These are phyloP conservation scores for Pasiphila rectangulata DNA, from an alignment of 2,888 invertebrate genomes.

Conservation along the genomic window DNA sequence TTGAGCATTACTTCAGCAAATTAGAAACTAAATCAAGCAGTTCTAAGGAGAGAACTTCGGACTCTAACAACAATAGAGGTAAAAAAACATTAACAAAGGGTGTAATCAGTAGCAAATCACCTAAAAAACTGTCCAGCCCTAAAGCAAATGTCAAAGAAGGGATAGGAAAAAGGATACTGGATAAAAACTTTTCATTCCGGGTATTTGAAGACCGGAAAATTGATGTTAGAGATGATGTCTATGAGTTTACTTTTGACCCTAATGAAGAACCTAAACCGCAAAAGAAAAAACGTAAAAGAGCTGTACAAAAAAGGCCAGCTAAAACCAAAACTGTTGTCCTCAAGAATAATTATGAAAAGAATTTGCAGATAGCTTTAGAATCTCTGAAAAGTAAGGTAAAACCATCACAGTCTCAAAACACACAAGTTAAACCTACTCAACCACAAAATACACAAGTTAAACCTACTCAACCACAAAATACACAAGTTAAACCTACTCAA, in stretches of 20 bases:
- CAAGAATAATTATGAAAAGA: conserved; percentile 63
- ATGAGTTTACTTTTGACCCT: conserved; percentile 75
- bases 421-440: background rate
- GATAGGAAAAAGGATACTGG: conserved; percentile 32
- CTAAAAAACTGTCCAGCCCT: conserved; percentile 24
- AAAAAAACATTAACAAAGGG: conserved; percentile 16
- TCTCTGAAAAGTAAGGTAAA: conserved; percentile 51
- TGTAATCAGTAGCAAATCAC: conserved; percentile 18
- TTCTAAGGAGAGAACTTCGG: conserved; percentile 39
- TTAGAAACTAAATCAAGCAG: conserved; percentile 11
- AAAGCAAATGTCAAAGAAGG: conserved; percentile 20
- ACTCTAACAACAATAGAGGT: conserved; percentile 54
- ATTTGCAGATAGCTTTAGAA: conserved; percentile 59
- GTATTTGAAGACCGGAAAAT: conserved; percentile 53
- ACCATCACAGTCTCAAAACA: conserved; percentile 24
- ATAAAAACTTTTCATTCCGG: conserved; percentile 50
- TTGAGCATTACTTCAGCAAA: conserved; percentile 9
- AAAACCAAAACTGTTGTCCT: conserved; percentile 50
- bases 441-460: conserved; percentile 1
- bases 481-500: background rate
- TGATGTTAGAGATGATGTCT: conserved; percentile 53
- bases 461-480: too few species aligned
- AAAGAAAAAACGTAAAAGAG: conserved; percentile 64
- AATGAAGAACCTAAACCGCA: conserved; percentile 65
- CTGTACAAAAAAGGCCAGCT: conserved; percentile 46